phyloP scores from a whole-genome alignment of 1,140 invertebrate genomes.

The Neotoxoptera formosana region DNA sequence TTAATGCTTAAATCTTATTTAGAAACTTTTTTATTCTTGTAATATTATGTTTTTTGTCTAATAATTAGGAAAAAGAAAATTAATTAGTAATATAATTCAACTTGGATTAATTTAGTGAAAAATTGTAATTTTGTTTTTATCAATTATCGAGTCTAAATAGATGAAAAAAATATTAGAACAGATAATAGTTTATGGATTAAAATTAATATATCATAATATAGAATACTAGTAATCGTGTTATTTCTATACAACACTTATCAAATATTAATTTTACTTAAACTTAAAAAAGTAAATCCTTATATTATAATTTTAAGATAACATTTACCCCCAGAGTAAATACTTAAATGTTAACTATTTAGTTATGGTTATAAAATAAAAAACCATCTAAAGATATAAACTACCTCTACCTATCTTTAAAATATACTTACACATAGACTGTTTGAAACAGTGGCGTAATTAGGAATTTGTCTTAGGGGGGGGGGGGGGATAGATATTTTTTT shows the following conservation, averaged over 20 bases:
- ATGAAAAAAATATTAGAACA: not conserved
- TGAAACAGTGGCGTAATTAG: too few relatives aligned
- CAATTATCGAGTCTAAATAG: not conserved
- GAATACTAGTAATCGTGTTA: not conserved
- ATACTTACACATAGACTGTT: too few relatives aligned
- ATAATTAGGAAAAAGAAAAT: not conserved
- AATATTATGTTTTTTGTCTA: not conserved
- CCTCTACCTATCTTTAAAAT: too few relatives aligned
- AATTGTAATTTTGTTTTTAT: not conserved
- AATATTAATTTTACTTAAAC: not conserved
- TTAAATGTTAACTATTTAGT: not conserved
- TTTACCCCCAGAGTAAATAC: not conserved
- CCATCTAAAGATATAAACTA: too few relatives aligned
- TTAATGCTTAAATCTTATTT: not conserved
- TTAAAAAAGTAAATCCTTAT: too few relatives aligned
- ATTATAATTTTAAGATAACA: not conserved
- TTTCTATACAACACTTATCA: not conserved
- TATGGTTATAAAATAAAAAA: not conserved
- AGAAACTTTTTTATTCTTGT: not conserved
- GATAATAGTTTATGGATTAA: not conserved
- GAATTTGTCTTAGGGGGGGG: too few relatives aligned
- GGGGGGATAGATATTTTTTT: too few relatives aligned
- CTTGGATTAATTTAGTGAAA: not conserved
- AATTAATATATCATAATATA: not conserved
- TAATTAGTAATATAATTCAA: not conserved